These are phyloP conservation scores for Champsocephalus gunnari DNA, from an alignment of 2,797 vertebrate species.

Conservation along the genomic window DNA sequence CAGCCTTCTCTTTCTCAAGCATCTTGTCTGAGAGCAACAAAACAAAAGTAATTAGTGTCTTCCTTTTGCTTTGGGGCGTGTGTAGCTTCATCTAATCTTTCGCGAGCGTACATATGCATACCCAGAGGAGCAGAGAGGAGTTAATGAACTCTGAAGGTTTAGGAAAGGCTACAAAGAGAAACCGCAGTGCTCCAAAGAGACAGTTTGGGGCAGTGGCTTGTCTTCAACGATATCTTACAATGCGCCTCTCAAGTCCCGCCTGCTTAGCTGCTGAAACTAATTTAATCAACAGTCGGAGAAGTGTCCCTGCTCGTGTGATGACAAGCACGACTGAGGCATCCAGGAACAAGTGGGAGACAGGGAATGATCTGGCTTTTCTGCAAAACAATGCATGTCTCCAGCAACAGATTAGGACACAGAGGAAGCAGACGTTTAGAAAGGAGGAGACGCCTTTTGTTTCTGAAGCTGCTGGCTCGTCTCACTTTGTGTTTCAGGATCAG, in stretches of 20 bases:
- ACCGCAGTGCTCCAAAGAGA: conserved; percentile 29
- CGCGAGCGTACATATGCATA: conserved; percentile 34
- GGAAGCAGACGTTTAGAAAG: conserved; percentile 42
- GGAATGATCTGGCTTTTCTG: conserved; percentile 47
- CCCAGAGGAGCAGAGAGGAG: conserved; percentile 53
- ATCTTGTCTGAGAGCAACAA: conserved; percentile 54
- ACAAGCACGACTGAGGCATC: conserved; percentile 55
- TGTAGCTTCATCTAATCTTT: conserved; percentile 59
- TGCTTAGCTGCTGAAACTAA: conserved; percentile 69
- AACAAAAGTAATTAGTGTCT: conserved; percentile 74
- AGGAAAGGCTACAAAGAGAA: conserved; percentile 51
- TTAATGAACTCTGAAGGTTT: conserved; percentile 61
- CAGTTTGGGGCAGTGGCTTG: conserved; percentile 40
- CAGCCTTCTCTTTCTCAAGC: conserved; percentile 39
- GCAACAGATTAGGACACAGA: conserved; percentile 65
- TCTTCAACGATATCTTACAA: conserved; percentile 53
- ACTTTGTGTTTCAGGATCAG: conserved; percentile 13
- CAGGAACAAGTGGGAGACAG: conserved; percentile 49
- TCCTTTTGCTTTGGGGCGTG: conserved; percentile 47
- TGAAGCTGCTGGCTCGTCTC: conserved; percentile 23
- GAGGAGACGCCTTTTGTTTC: conserved; percentile 25
- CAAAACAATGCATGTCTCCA: conserved; percentile 43
- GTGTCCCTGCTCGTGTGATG: conserved; percentile 55
- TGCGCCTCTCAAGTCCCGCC: conserved; percentile 42
- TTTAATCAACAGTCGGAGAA: conserved; percentile 59